phyloP scores from a whole-genome alignment of 2,888 invertebrate species.

The Megalurothrips usitatus region DNA sequence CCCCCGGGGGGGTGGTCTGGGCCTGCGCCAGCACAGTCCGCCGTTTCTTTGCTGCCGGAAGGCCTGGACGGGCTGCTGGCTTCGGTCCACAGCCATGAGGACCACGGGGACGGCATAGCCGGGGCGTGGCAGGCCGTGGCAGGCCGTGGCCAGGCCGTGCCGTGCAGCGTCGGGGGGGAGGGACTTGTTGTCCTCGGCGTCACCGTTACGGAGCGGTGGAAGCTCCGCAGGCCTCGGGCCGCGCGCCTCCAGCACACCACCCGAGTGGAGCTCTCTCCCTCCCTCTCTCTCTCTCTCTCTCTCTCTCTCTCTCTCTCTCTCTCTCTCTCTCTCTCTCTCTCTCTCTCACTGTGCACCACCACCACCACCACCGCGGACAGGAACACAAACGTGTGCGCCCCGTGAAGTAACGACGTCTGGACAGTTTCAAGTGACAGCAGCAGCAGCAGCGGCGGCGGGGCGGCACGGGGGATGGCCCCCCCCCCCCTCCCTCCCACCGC shows the following conservation, averaged over 20 bases:
- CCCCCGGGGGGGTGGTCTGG: no score
- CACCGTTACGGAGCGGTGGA: not conserved
- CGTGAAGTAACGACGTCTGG: not conserved
- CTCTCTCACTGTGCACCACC: not conserved
- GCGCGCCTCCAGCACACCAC: not conserved
- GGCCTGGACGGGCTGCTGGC: no score
- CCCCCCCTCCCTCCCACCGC: not conserved
- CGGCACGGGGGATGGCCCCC: not conserved
- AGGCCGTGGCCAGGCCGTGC: not conserved
- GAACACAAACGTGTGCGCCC: not conserved
- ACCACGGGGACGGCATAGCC: not conserved
- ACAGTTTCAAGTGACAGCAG: slow-evolving; percentile 21
- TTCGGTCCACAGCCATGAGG: not conserved
- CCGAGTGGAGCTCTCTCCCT: no score
- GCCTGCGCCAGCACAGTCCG: no score
- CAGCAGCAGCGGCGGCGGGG: not conserved
- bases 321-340: slow-evolving; percentile 1
- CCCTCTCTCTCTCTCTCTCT: not conserved
- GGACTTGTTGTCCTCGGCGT: not conserved
- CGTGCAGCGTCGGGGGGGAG: not conserved
- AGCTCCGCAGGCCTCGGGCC: not conserved
- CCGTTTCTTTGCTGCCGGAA: no score
- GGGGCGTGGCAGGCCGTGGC: not conserved
- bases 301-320: slow-evolving; percentile 1
- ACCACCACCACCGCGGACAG: not conserved